These are phyloP conservation scores for Cenopis cana DNA, from an alignment of 2,888 invertebrate species.

Conservation along the genomic window DNA sequence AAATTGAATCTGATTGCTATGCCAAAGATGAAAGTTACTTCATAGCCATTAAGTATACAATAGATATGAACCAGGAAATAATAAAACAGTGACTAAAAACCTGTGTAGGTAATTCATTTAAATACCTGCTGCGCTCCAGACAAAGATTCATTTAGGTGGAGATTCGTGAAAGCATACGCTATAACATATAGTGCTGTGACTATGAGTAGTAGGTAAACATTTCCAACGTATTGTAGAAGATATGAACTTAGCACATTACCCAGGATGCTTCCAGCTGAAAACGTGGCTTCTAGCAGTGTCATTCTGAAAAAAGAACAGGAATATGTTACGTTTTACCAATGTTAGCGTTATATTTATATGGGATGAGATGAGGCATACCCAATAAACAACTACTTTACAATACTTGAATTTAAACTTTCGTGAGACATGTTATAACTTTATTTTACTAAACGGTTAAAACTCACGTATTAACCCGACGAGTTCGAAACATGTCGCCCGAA, in stretches of 20 bases:
- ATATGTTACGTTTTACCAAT: not conserved
- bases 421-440: no score
- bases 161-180: slow-evolving; percentile 76
- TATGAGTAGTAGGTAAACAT: slow-evolving; percentile 79
- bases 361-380: no score
- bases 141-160: slow-evolving; percentile 83
- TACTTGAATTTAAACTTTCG: no score
- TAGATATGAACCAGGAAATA: slow-evolving; percentile 36
- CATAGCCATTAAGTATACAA: not conserved
- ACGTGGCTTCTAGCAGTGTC: slow-evolving; percentile 85
- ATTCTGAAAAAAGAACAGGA: slow-evolving; percentile 77
- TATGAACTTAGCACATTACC: slow-evolving; percentile 87
- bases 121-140: slow-evolving; percentile 68
- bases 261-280: slow-evolving; percentile 85
- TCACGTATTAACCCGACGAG: no score
- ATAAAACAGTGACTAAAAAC: not conserved
- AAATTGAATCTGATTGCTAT: not conserved
- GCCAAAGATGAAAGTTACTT: not conserved
- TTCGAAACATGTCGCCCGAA: no score
- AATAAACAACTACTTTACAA: no score
- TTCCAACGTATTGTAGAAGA: slow-evolving; percentile 82
- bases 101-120: slow-evolving; percentile 16
- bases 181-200: slow-evolving; percentile 71
- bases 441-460: no score
- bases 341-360: no score